These are phyloP conservation scores for Hedya salicella DNA, from an alignment of 2,888 invertebrate genomes.

Conservation along the genomic window DNA sequence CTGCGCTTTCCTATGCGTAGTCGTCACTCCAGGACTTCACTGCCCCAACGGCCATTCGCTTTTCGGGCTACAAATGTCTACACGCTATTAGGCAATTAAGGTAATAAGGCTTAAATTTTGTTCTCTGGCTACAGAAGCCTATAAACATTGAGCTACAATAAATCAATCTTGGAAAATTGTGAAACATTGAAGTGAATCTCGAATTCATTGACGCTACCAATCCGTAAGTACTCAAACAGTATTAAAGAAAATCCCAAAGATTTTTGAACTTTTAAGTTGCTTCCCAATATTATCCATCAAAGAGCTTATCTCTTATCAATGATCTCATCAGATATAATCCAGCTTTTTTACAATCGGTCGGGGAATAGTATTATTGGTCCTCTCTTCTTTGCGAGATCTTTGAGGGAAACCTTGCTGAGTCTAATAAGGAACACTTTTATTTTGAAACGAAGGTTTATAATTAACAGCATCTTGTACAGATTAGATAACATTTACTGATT, in stretches of 20 bases:
- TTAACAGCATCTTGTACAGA: no score
- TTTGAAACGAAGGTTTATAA: background rate
- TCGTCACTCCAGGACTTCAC: no score
- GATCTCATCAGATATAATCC: conserved; percentile 24
- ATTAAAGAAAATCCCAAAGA: conserved; percentile 21
- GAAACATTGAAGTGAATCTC: background rate
- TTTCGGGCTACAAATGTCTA: no score
- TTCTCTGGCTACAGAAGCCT: no score
- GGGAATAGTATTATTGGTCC: conserved; percentile 12
- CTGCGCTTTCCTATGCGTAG: no score
- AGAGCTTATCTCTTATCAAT: conserved; percentile 32
- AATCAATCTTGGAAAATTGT: background rate
- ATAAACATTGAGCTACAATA: background rate
- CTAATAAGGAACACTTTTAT: background rate
- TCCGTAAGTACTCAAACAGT: background rate
- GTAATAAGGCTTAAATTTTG: no score
- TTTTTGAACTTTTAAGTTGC: conserved; percentile 24
- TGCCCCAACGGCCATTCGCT: no score
- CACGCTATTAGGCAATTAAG: no score
- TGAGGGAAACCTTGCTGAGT: background rate
- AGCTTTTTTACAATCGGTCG: conserved; percentile 7
- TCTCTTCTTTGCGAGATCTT: background rate
- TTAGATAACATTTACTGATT: no score
- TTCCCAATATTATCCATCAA: conserved; percentile 27
- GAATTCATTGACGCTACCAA: background rate